These are phyloP conservation scores for Psilopogon haemacephalus DNA, from an alignment of 2,113 vertebrate genomes.

Conservation along the genomic window DNA sequence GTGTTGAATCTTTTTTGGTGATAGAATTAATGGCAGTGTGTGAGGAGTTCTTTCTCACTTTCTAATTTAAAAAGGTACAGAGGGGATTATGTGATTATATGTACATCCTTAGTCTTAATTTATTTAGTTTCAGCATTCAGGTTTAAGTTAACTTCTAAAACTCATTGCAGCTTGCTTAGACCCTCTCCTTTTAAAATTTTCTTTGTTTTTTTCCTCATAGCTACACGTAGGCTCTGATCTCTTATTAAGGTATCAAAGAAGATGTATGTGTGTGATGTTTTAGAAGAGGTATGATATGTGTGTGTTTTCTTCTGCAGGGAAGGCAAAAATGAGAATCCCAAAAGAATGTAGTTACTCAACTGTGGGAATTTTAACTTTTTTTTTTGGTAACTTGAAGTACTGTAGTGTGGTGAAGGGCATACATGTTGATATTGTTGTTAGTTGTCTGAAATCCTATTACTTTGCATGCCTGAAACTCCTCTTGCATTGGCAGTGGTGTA, in stretches of 20 bases:
- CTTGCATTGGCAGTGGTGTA: background rate
- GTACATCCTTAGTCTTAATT: background rate
- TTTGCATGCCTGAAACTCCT: background rate
- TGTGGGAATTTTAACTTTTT: background rate
- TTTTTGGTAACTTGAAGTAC: background rate
- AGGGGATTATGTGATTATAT: background rate
- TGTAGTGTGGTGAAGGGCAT: background rate
- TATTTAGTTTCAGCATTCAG: background rate
- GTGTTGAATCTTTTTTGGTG: background rate
- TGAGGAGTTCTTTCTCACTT: background rate
- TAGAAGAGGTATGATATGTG: background rate
- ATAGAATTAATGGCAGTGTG: background rate
- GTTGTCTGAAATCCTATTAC: background rate
- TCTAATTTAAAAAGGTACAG: background rate
- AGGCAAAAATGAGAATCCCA: background rate
- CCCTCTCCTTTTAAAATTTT: background rate
- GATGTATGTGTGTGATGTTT: accelerated
- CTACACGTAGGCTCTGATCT: background rate
- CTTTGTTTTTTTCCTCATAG: too few relatives aligned
- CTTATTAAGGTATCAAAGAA: background rate
- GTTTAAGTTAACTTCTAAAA: background rate
- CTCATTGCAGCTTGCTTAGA: background rate
- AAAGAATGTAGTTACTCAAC: background rate
- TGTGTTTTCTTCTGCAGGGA: background rate
- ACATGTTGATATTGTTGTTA: background rate